Percentiles rank a stretch among this genome's conserved stretches.
Conservation (phyloP, 1,140 invertebrate species). For the Drosophila mauritiana region DNA sequence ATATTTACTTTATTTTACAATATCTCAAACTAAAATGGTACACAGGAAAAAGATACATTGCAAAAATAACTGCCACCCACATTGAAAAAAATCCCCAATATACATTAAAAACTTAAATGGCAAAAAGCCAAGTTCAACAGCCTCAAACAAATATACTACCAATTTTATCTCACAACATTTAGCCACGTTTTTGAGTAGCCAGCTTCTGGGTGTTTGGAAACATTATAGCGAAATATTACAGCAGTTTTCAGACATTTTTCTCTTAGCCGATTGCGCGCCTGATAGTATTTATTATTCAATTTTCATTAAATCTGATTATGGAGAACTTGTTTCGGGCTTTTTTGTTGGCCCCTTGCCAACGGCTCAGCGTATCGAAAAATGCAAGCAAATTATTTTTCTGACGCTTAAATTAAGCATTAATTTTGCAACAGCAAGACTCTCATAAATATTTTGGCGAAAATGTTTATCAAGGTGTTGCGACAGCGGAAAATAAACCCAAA, state of each 20-base stretch:
- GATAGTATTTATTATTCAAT: slow-evolving; percentile 83
- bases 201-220: slow-evolving; percentile 45
- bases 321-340: slow-evolving; percentile 55
- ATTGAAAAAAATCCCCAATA: background rate
- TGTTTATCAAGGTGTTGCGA: slow-evolving; percentile 69
- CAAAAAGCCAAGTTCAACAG: slow-evolving; percentile 4
- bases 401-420: slow-evolving; percentile 79
- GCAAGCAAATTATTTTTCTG: slow-evolving; percentile 70
- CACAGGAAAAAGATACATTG: background rate
- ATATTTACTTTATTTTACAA: background rate
- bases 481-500: slow-evolving; percentile 39
- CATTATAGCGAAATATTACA: slow-evolving; percentile 41
- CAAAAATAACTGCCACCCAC: slow-evolving; percentile 1
- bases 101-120: slow-evolving; percentile 6
- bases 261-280: slow-evolving; percentile 33
- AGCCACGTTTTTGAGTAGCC: slow-evolving; percentile 5
- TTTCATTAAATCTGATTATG: slow-evolving; percentile 80
- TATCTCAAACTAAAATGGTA: background rate
- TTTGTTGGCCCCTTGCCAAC: slow-evolving; percentile 7
- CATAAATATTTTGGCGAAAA: slow-evolving; percentile 66
- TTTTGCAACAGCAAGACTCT: slow-evolving; percentile 50
- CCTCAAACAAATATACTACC: slow-evolving; percentile 1
- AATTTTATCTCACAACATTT: slow-evolving; percentile 19
- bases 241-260: slow-evolving; percentile 69
- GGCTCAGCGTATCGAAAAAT: slow-evolving; percentile 44